Conservation (phyloP, 1,140 invertebrate species). For the Micrasema longulum region DNA sequence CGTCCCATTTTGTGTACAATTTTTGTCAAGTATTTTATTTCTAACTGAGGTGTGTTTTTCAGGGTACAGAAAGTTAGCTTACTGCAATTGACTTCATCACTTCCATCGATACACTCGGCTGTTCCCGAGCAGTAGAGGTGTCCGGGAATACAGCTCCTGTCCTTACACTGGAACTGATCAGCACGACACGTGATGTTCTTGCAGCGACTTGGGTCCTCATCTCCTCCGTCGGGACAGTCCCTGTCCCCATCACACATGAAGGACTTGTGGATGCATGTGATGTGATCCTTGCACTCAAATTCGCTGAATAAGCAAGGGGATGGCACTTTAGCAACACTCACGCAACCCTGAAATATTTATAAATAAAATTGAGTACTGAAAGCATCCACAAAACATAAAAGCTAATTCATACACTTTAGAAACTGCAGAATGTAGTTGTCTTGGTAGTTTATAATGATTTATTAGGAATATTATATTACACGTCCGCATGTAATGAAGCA, state of each 20-base stretch:
- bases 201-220: conserved; percentile 78
- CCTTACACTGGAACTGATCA: conserved; percentile 86
- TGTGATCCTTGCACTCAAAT: conserved; percentile 86
- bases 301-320: conserved; percentile 76
- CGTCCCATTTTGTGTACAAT: no score
- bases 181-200: conserved; percentile 82
- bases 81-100: conserved; percentile 86
- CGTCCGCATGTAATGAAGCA: no score
- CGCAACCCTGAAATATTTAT: conserved; percentile 72
- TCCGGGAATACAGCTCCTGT: conserved; percentile 85
- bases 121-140: conserved; percentile 86
- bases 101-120: conserved; percentile 83
- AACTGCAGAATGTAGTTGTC: no score
- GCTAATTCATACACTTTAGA: no score
- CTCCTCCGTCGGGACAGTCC: conserved; percentile 86
- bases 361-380: no score
- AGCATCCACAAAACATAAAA: no score
- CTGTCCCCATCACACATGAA: conserved; percentile 90
- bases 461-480: no score
- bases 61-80: conserved; percentile 60
- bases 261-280: conserved; percentile 87
- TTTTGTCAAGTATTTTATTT: background rate
- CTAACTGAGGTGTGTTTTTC: background rate
- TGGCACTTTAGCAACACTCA: conserved; percentile 64
- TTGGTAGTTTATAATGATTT: no score